phyloP scores from a whole-genome alignment of 2,797 vertebrate genomes.

The Poeciliopsis presidionis region DNA sequence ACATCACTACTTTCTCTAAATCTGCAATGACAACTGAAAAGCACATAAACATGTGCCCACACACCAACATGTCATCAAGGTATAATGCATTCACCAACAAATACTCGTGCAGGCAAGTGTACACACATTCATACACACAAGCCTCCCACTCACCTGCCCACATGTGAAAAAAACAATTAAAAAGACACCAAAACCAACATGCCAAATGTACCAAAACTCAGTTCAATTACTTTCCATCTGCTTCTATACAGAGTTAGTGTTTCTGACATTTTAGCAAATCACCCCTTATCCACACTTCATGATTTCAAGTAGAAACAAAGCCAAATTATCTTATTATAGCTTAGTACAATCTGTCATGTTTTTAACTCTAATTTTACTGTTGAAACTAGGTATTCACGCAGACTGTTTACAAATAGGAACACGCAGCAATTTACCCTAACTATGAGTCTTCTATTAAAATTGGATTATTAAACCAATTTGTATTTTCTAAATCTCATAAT shows the following conservation, averaged over 20 bases:
- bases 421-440: not conserved
- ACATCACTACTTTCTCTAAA: slow-evolving; percentile 60
- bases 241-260: slow-evolving; percentile 40
- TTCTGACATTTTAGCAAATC: slow-evolving; percentile 57
- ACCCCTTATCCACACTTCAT: slow-evolving; percentile 35
- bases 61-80: slow-evolving; percentile 55
- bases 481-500: not conserved
- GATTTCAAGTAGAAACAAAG: slow-evolving; percentile 32
- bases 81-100: slow-evolving; percentile 30
- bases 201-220: slow-evolving; percentile 36
- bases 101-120: slow-evolving; percentile 36
- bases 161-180: slow-evolving; percentile 53
- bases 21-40: slow-evolving; percentile 62
- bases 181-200: slow-evolving; percentile 42
- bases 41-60: slow-evolving; percentile 62
- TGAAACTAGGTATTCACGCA: not conserved
- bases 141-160: slow-evolving; percentile 57
- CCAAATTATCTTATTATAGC: slow-evolving; percentile 12
- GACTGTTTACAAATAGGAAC: not conserved
- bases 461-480: no score
- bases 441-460: not conserved
- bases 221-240: slow-evolving; percentile 28
- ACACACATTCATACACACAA: slow-evolving; percentile 28
- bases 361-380: not conserved
- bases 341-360: not conserved